These are phyloP conservation scores for Rhorus exstirpatorius DNA, from an alignment of 2,888 invertebrate genomes.

Conservation along the genomic window DNA sequence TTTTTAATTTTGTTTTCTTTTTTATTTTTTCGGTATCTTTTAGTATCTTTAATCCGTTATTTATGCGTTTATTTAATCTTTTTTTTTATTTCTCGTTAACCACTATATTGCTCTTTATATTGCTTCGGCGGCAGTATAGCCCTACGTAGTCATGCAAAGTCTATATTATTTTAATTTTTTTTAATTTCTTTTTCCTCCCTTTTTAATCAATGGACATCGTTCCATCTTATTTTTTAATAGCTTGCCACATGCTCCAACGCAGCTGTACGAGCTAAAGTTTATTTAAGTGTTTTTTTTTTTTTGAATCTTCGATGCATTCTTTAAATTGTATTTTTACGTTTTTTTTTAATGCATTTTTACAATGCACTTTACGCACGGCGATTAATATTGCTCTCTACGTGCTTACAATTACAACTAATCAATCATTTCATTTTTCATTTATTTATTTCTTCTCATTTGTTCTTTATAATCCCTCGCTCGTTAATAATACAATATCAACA, in stretches of 20 bases:
- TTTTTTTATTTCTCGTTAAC: constrained; percentile 69
- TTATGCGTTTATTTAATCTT: constrained; percentile 71
- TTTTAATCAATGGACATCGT: constrained; percentile 34
- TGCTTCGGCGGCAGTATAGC: constrained; percentile 83
- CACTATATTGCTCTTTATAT: constrained; percentile 85
- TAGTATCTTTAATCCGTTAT: constrained; percentile 73
- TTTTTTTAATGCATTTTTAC: constrained; percentile 43
- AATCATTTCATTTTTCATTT: constrained; percentile 51
- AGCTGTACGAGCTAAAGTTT: not conserved
- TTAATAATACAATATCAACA: constrained; percentile 78
- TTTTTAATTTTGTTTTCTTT: constrained; percentile 68
- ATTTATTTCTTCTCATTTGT: constrained; percentile 51
- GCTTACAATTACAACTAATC: constrained; percentile 69
- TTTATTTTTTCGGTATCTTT: constrained; percentile 74
- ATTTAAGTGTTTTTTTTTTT: not conserved
- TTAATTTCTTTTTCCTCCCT: constrained; percentile 26
- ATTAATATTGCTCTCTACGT: constrained; percentile 76
- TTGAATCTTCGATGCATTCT: constrained; percentile 1
- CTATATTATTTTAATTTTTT: constrained; percentile 55
- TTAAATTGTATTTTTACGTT: constrained; percentile 10
- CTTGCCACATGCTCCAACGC: not conserved
- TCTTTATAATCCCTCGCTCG: constrained; percentile 72
- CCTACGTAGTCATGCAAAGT: constrained; percentile 84
- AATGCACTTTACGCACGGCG: constrained; percentile 59
- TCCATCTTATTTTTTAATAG: constrained; percentile 28